phyloP scores from a whole-genome alignment of 2,113 vertebrate species.

The Numida meleagris region DNA sequence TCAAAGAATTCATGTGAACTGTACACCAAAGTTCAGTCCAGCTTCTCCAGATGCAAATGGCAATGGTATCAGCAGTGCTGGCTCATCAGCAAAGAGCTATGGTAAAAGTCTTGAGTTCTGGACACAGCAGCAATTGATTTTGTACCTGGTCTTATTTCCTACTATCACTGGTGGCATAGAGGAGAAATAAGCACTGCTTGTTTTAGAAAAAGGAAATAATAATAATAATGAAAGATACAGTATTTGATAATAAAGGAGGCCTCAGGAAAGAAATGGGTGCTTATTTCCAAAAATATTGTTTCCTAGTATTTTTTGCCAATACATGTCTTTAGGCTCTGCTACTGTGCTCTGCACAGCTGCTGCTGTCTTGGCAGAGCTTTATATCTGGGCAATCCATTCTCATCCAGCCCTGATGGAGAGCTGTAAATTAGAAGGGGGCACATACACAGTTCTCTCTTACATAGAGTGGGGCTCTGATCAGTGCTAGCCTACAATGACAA shows the following conservation, averaged over 20 bases:
- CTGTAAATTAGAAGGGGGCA: background rate
- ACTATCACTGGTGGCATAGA: background rate
- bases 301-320: background rate
- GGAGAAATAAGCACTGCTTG: background rate
- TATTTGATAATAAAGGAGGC: background rate
- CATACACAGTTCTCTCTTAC: background rate
- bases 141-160: background rate
- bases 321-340: background rate
- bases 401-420: background rate
- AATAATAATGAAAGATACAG: background rate
- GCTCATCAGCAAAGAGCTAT: background rate
- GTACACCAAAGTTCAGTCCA: background rate
- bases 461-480: background rate
- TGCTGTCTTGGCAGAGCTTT: background rate
- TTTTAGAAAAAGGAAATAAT: background rate
- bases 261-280: background rate
- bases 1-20: background rate
- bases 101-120: background rate
- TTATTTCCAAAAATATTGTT: background rate
- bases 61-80: background rate
- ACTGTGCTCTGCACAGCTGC: background rate
- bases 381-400: background rate
- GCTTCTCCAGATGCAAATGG: background rate
- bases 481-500: background rate
- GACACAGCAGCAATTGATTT: background rate